phyloP scores from a whole-genome alignment of 2,113 vertebrate genomes.

The Corythoichthys haematopterus region DNA sequence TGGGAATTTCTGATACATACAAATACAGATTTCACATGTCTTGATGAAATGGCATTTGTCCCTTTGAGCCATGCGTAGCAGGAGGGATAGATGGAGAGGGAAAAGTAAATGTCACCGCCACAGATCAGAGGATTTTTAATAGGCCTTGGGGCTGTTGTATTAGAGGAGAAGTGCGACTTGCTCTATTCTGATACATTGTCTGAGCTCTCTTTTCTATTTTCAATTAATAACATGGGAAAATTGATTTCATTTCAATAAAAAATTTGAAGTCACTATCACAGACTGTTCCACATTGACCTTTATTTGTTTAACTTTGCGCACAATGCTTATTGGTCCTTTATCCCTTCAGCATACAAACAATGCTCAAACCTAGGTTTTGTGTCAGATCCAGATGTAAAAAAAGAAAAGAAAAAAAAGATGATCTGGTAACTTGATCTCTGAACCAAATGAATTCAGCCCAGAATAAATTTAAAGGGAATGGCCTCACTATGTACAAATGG shows the following conservation, averaged over 20 bases:
- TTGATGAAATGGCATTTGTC: slow-evolving; percentile 40
- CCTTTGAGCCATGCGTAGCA: slow-evolving; percentile 37
- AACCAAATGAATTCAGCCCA: no score
- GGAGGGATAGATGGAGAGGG: slow-evolving; percentile 20
- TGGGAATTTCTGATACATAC: slow-evolving; percentile 23
- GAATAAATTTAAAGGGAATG: no score
- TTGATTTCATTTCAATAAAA: background rate
- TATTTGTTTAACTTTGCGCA: background rate
- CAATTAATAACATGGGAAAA: background rate
- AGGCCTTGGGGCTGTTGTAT: slow-evolving; percentile 37
- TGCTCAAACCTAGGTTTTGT: no score
- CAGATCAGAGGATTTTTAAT: slow-evolving; percentile 50
- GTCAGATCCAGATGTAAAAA: no score
- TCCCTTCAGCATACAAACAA: background rate
- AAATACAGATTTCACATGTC: slow-evolving; percentile 10
- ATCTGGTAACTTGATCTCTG: no score
- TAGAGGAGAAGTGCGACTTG: slow-evolving; percentile 11
- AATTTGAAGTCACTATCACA: background rate
- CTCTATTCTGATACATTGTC: slow-evolving; percentile 34
- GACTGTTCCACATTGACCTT: background rate
- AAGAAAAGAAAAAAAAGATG: no score
- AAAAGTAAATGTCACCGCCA: slow-evolving; percentile 45
- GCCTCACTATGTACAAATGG: no score
- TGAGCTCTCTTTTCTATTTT: slow-evolving; percentile 4
- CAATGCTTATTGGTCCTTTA: background rate